phyloP scores from a whole-genome alignment of 2,113 vertebrate species.

The Tragelaphus strepsiceros region DNA sequence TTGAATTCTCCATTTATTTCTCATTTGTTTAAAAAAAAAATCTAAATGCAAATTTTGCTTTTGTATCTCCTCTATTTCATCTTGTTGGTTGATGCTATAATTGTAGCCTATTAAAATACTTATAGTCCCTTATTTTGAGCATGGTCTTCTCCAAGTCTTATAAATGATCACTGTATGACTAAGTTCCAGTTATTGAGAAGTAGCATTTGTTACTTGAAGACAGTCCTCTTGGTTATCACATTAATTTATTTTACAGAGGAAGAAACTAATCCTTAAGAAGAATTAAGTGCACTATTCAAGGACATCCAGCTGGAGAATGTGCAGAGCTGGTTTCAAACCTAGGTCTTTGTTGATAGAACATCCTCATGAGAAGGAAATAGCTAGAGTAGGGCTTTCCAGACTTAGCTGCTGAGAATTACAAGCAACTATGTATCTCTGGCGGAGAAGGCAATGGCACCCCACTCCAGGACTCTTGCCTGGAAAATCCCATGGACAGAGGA shows the following conservation, averaged over 20 bases:
- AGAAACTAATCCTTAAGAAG: background rate
- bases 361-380: background rate
- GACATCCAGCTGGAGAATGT: background rate
- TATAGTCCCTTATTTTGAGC: background rate
- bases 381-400: background rate
- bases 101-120: background rate
- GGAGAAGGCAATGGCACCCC: no score
- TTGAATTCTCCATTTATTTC: background rate
- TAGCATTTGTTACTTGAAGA: background rate
- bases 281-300: background rate
- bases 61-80: background rate
- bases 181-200: background rate
- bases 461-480: no score
- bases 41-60: background rate
- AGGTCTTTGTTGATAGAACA: background rate
- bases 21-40: background rate
- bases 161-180: background rate
- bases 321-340: background rate
- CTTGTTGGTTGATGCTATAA: background rate
- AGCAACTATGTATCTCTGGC: background rate
- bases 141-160: slow-evolving; percentile 7
- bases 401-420: background rate
- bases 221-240: background rate
- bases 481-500: no score
- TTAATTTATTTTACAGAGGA: background rate